A percentile compares a stretch with the other conserved stretches of the same genome.
Conservation (phyloP, 2,113 vertebrate genomes). For the Brienomyrus longianalis region DNA sequence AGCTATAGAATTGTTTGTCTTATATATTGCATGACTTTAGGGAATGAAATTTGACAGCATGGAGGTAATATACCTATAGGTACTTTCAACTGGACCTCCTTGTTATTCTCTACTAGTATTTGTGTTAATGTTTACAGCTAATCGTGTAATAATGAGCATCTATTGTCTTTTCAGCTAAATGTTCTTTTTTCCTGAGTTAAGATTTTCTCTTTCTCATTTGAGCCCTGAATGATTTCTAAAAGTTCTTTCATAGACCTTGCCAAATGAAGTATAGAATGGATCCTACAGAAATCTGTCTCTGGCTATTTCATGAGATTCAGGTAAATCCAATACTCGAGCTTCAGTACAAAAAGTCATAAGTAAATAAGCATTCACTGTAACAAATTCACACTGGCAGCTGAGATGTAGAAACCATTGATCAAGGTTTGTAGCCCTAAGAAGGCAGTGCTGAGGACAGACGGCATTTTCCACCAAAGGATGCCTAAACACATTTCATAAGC, state of each 20-base stretch:
- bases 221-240: background rate
- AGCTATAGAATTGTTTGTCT: background rate
- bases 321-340: background rate
- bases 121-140: background rate
- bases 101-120: background rate
- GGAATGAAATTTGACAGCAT: background rate
- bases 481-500: background rate
- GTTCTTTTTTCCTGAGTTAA: background rate
- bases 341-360: background rate
- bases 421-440: background rate
- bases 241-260: background rate
- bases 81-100: background rate
- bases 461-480: background rate
- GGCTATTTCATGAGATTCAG: background rate
- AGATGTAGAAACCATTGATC: background rate
- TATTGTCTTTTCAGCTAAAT: background rate
- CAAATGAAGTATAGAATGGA: background rate
- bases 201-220: background rate
- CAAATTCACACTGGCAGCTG: background rate
- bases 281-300: background rate
- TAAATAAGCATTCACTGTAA: background rate
- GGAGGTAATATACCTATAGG: background rate
- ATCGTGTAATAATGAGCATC: background rate
- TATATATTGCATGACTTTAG: background rate
- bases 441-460: background rate